Conservation (phyloP, 2,113 vertebrate species). For the Zapornia atra region DNA sequence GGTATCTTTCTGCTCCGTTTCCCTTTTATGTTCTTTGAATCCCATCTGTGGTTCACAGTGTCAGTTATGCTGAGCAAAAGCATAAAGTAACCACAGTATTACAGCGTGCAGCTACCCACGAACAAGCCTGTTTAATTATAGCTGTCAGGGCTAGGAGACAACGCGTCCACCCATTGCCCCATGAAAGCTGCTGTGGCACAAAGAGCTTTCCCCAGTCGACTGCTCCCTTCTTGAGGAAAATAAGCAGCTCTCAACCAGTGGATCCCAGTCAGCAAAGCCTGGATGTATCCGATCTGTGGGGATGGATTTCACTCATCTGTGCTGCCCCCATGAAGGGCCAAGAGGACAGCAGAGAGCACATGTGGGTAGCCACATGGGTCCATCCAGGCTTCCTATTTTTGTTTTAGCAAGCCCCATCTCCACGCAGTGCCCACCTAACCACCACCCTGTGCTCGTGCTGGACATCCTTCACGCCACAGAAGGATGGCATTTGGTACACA, state of each 20-base stretch:
- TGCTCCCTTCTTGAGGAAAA: neutral
- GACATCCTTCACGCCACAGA: rapidly evolving
- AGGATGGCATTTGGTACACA: no score
- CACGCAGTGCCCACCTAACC: rapidly evolving
- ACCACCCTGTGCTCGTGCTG: rapidly evolving
- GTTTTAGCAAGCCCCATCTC: rapidly evolving
- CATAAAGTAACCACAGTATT: neutral
- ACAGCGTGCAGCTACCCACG: neutral
- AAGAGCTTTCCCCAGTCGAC: neutral
- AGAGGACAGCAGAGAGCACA: neutral
- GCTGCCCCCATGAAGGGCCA: neutral
- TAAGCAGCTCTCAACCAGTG: neutral
- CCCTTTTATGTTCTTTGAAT: slow-evolving; percentile 29
- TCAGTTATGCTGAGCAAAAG: neutral
- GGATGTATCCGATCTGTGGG: rapidly evolving
- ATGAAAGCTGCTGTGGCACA: neutral
- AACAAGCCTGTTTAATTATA: neutral
- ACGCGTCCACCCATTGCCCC: neutral
- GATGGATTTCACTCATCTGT: rapidly evolving
- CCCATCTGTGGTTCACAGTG: neutral
- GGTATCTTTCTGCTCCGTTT: slow-evolving; percentile 71
- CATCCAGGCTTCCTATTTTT: rapidly evolving
- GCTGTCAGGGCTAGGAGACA: neutral
- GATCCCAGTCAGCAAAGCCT: rapidly evolving
- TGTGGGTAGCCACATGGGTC: rapidly evolving